Base-by-base conservation (phyloP, 53 echinoderm and acorn worm species). In the Pentamera pediparva region DNA sequence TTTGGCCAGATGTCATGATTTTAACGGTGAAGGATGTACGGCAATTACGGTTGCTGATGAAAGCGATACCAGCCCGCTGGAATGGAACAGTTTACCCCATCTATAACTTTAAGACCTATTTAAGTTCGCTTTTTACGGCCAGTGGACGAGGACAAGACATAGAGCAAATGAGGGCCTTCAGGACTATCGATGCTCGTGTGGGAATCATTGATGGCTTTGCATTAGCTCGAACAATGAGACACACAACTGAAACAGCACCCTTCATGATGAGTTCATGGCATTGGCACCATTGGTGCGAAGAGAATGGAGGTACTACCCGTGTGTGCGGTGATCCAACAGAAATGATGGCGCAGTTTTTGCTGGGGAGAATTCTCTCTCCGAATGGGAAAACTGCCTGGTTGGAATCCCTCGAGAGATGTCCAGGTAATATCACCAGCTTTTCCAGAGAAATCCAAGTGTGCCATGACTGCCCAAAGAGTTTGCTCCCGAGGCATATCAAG, bases 311-410 rank as follows among this genome's bases (percentile, higher is more conserved):
- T 43, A 29, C 22, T 2, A 67, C 45, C 2, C 15, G 41, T 13
- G 67, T 67, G 17, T 67, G 67, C 17, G 67, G 67, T 0, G 43
- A 41, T 41, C 27, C 26, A 0, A 39, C 67, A 2, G 67, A 67
- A 38, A 67, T 67, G 67, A 17, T 67, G 3, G 67, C 43, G 11
- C 67, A 67, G 9, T 24, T 67, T 12, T 30, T 67, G 8, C 67
- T 67, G 10, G 67, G 67, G 11, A 41, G 29, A 28, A 47, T 21
- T 3, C 6, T 67, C 2, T 41, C 67, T 28, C 67, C 67, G 38
- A 31, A 67, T 28, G 43, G 67, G 3, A 67, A 67, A 3, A 47
- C 40, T 6, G 47, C 29, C 12, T 67, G 67, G 67, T 9, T 67
- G 38, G 26, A 37, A 26, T 67, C 67, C 11, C 7, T 67, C 9